Evolutionary conservation across 2,797 vertebrate species (phyloP), one percentile per base, ranked within the genome.

Genomic region (Gobionotothen gibberifrons): DNA sequence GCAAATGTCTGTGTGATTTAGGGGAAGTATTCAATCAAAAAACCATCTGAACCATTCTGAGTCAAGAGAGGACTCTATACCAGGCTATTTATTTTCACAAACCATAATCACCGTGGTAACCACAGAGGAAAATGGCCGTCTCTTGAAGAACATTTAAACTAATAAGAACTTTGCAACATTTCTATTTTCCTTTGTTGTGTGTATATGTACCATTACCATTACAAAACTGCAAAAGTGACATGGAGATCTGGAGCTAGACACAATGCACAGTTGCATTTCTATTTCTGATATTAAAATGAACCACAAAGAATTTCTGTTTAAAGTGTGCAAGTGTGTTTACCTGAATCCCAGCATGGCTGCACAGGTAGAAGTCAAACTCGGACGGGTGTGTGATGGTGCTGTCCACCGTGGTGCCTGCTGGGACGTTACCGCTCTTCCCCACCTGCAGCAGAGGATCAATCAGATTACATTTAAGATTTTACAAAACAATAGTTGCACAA

Each of bases 301-400:
- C 5, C 2, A 6, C 17, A 46, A 3, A 21, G 17, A 17, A n/a
- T 39, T 14, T 21, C 13, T 43, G 9, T n/a, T 6, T 3, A 19
- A 17, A 3, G 16, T 7, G 11, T 2, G 16, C 9, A 8, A 43
- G 44, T 7, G 3, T 15, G 15, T 16, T 0, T 93, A 98, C 98
- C 97, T 99, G 98, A 93, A 99, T 99, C 82, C 98, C 98, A 87
- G 98, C 98, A 78, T 99, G 98, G 95, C 98, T 99, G 94, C 98
- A 99, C 94, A 99, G 95, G 94, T 99, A 99, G 94, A 99, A 99
- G 92, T 99, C 98, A 75, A 99, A 99, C 91, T 99, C 98, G 2
- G 98, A 99, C 29, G 98, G 98, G 91, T 99, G 98, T 2, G 98
- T 99, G 93, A 99, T 99, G 86, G 97, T 99, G 92, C 97, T 99